These are phyloP conservation scores for Isichthys henryi DNA, from an alignment of 2,113 vertebrate genomes.

Conservation along the genomic window DNA sequence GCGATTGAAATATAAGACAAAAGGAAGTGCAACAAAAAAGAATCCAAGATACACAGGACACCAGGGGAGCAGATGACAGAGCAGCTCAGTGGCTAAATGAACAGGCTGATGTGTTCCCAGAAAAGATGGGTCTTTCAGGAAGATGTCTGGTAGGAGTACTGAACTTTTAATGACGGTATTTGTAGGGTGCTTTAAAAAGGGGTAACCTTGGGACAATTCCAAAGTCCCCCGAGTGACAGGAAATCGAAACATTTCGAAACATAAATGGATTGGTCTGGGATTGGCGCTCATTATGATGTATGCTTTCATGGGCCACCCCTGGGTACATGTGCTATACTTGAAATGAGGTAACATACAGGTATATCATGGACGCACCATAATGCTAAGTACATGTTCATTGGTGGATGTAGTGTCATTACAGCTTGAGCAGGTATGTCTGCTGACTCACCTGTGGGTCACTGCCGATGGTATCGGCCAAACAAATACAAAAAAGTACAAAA, in stretches of 20 bases:
- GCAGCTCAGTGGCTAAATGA: background rate
- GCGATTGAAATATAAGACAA: background rate
- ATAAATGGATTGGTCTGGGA: background rate
- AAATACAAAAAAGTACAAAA: background rate
- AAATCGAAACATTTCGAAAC: background rate
- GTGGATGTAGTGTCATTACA: background rate
- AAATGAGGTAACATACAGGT: background rate
- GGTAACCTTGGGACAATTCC: background rate
- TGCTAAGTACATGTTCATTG: background rate
- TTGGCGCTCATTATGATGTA: background rate
- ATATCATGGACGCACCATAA: background rate
- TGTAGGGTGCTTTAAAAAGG: background rate
- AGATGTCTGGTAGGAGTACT: background rate
- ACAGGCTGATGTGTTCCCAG: background rate
- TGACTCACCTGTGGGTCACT: background rate
- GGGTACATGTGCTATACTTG: background rate
- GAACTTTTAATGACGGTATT: background rate
- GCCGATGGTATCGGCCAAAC: background rate
- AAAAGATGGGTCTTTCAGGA: background rate
- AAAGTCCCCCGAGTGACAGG: background rate
- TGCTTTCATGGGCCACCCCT: background rate
- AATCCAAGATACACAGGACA: background rate
- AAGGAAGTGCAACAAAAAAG: background rate
- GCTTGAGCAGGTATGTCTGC: background rate
- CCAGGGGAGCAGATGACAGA: background rate